These are phyloP conservation scores for Drosophila infuscata DNA, from an alignment of 2,888 invertebrate species.

Conservation along the genomic window DNA sequence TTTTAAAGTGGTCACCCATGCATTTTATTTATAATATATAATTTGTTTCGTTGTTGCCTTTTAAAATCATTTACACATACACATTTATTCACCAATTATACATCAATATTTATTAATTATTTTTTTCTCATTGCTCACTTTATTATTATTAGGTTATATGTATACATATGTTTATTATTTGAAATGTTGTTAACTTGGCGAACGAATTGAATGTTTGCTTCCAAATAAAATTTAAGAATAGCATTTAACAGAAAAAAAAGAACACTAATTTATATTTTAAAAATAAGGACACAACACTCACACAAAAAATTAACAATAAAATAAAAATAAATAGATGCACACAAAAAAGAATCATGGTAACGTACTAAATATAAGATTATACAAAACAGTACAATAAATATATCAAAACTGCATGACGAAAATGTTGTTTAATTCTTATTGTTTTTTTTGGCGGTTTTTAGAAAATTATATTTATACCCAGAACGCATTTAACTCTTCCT, in stretches of 20 bases:
- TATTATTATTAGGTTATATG: constrained; percentile 19
- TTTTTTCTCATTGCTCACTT: constrained; percentile 22
- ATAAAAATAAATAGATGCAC: constrained; percentile 36
- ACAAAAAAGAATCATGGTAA: constrained; percentile 29
- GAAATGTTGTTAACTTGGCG: constrained; percentile 63
- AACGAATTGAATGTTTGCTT: constrained; percentile 59
- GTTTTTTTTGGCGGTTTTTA: neutral
- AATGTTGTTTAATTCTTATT: constrained; percentile 4
- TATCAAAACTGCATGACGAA: constrained; percentile 32
- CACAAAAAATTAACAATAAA: constrained; percentile 33
- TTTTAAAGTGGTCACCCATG: constrained; percentile 19
- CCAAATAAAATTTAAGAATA: constrained; percentile 63
- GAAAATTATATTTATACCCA: neutral
- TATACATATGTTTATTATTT: constrained; percentile 31
- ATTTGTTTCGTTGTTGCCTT: constrained; percentile 40
- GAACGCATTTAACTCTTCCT: neutral
- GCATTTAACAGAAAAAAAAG: constrained; percentile 59
- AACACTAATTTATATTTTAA: constrained; percentile 56
- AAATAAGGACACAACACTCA: constrained; percentile 39
- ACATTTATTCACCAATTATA: constrained; percentile 27
- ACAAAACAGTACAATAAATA: constrained; percentile 45
- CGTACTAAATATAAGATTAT: constrained; percentile 35
- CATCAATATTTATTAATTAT: constrained; percentile 45
- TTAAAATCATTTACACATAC: constrained; percentile 12
- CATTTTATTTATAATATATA: constrained; percentile 46